Evolutionary conservation across 1,140 invertebrate species (phyloP).

Genomic region (Drosophila persimilis): DNA sequence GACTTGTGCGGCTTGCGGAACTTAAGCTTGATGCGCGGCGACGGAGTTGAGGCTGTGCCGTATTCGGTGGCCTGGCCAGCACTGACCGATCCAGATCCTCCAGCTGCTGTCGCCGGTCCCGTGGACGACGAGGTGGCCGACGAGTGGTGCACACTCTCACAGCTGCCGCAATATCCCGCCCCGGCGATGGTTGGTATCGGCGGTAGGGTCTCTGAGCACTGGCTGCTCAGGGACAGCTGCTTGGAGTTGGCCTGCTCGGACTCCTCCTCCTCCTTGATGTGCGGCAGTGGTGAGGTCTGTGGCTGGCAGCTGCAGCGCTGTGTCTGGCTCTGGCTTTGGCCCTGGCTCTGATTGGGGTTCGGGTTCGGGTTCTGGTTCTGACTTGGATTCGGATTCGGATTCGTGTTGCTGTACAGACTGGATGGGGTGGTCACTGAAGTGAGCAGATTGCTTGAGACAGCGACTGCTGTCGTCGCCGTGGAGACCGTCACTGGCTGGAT

Average conservation of each 20-base stretch:
- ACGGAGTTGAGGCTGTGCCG: conserved; percentile 72
- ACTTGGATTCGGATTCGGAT: conserved; percentile 6
- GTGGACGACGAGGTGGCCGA: conserved; percentile 65
- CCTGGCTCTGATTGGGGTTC: conserved; percentile 74
- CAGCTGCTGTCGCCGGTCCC: conserved; percentile 12
- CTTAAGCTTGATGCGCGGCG: conserved; percentile 79
- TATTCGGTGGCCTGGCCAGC: conserved; percentile 42
- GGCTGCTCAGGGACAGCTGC: conserved; percentile 56
- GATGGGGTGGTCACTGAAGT: conserved; percentile 26
- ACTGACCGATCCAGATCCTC: conserved; percentile 13
- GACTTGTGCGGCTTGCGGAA: conserved; percentile 81
- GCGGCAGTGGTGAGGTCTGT: conserved; percentile 84
- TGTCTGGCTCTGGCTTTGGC: conserved; percentile 83
- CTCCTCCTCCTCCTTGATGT: conserved; percentile 86
- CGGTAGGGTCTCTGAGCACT: conserved; percentile 26
- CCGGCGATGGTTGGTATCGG: conserved; percentile 64
- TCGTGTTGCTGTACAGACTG: conserved; percentile 33
- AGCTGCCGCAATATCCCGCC: conserved; percentile 65
- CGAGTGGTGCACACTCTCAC: conserved; percentile 75
- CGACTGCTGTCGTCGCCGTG: conserved; percentile 18
- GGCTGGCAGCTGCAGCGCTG: conserved; percentile 72
- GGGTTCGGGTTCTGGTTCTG: conserved; percentile 6
- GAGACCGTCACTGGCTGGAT: conserved; percentile 11
- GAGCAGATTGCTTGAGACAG: conserved; percentile 25
- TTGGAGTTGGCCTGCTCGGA: conserved; percentile 84